Evolutionary conservation across 92 coral and sea anemone species (phyloP), one percentile per base, ranked within the genome.

Genomic region (Parazoanthus darwini): DNA sequence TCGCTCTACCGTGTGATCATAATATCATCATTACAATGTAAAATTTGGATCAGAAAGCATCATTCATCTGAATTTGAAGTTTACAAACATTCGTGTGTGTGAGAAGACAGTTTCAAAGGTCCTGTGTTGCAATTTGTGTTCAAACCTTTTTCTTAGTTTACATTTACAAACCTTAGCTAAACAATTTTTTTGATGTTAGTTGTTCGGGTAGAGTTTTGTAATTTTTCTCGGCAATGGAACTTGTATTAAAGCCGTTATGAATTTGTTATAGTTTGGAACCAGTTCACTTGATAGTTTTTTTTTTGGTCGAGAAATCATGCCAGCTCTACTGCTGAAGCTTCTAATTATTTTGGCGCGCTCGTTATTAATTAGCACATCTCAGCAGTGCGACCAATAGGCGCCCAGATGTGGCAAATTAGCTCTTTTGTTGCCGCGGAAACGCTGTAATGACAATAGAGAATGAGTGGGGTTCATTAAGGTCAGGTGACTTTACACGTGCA

Each of bases 331-430:
- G 54, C 91, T 25, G 81, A 76, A 63, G 82, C 86, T 77, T 88
- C 25, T 93, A 91, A 94, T 94, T 94, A 93, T 91, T 91, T 93
- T 94, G 98, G 96, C 98, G 96, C 98, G 93, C 89, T 91, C 88
- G 46, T 88, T 90, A 90, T 91, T 94, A 93, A 94, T 94, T 88
- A 90, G 93, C 91, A 80, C 94, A 89, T 91, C 98, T 89, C 93
- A 81, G 89, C 91, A 81, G 91, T n/a, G 74, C 82, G 88, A 77
- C 98, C 98, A 94, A 94, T 94, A 78, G 84, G 79, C 86, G 85
- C 89, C 71, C 79, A 43, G 88, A 51, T 25, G 88, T 66, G 72
- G 90, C 93, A 91, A 94, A 94, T 94, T 94, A 94, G 96, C 82
- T 90, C 89, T 74, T 82, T 82, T 71, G 98, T 94, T 88, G 87